Percentiles rank a stretch among this genome's conserved stretches.
Conservation (phyloP, 2,113 vertebrate genomes). For the Plecturocebus donacophilus region DNA sequence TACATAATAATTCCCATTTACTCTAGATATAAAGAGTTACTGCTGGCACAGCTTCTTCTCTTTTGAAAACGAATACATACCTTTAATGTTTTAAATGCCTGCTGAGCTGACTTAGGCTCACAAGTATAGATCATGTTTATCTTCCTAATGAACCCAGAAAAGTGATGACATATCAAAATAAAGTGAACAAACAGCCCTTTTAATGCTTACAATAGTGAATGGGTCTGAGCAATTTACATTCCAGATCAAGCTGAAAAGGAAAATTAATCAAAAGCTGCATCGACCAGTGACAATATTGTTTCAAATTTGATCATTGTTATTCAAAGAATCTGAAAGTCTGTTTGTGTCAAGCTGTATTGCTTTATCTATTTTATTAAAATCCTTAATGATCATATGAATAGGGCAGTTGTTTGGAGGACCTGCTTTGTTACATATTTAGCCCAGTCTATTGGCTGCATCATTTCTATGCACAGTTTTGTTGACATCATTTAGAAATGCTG, state of each 20-base stretch:
- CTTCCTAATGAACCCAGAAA: conserved; percentile 62
- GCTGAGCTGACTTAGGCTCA: conserved; percentile 43
- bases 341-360: background rate
- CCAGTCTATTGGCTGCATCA: background rate
- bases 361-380: background rate
- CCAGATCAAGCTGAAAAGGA: background rate
- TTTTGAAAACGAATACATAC: conserved; percentile 24
- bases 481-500: background rate
- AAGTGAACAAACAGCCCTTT: conserved; percentile 47
- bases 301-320: background rate
- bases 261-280: background rate
- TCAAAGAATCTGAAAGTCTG: background rate
- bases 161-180: conserved; percentile 54
- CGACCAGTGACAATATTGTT: background rate
- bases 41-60: background rate
- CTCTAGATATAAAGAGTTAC: background rate
- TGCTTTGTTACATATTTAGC: background rate
- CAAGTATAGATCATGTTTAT: conserved; percentile 54
- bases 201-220: conserved; percentile 22
- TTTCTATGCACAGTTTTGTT: background rate
- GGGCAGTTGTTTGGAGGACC: background rate
- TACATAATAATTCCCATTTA: conserved; percentile 2
- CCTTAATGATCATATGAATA: background rate
- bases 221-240: background rate
- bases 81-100: conserved; percentile 61